These are phyloP conservation scores for Drosophila rubida DNA, from an alignment of 2,888 invertebrate genomes.

Conservation along the genomic window DNA sequence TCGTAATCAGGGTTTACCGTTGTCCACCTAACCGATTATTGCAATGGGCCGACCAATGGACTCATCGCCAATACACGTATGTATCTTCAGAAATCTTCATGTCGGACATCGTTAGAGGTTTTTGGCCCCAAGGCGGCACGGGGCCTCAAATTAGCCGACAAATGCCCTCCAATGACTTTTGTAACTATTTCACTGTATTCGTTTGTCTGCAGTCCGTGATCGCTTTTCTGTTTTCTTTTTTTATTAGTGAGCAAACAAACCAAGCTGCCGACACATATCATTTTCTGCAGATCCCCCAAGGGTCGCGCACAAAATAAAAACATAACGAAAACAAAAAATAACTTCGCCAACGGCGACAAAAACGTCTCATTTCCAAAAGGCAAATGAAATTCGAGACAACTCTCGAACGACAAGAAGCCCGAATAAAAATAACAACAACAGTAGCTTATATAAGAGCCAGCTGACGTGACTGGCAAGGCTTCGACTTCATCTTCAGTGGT, in stretches of 20 bases:
- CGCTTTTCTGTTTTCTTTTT: neutral
- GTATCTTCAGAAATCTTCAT: constrained; percentile 9
- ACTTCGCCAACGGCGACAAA: constrained; percentile 40
- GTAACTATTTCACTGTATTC: constrained; percentile 18
- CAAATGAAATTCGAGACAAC: constrained; percentile 58
- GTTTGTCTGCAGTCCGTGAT: constrained; percentile 11
- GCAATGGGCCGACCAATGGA: neutral
- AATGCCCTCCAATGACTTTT: constrained; percentile 23
- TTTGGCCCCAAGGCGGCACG: constrained; percentile 9
- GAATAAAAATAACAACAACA: constrained; percentile 12
- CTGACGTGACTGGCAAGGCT: constrained; percentile 74
- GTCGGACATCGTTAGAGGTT: neutral
- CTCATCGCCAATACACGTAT: neutral
- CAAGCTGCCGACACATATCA: constrained; percentile 42
- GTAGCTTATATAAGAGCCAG: constrained; percentile 61
- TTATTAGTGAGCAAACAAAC: constrained; percentile 48
- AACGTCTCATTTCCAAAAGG: constrained; percentile 52
- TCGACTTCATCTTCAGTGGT: constrained; percentile 20
- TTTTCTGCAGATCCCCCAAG: constrained; percentile 21
- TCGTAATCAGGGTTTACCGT: neutral
- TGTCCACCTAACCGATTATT: constrained; percentile 21
- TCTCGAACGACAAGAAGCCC: constrained; percentile 22
- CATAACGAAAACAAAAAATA: constrained; percentile 31
- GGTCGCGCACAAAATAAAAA: neutral
- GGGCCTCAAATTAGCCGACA: constrained; percentile 43